These are phyloP conservation scores for Lindbergichthys nudifrons DNA, from an alignment of 2,797 vertebrate genomes.

Conservation along the genomic window DNA sequence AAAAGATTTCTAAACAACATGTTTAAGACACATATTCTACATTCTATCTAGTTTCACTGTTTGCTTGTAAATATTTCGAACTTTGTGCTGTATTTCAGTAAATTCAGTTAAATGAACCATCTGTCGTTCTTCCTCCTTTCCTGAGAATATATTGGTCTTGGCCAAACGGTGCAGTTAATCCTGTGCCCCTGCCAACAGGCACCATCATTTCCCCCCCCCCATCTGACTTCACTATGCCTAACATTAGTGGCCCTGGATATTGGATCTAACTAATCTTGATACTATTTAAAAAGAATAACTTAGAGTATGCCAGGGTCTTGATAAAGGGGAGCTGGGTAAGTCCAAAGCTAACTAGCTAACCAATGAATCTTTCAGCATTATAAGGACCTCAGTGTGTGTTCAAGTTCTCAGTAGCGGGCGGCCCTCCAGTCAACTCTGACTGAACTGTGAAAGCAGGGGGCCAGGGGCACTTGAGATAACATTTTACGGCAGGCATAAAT, in stretches of 20 bases:
- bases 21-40: no score
- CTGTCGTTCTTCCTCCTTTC: not conserved
- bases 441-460: conserved; percentile 30
- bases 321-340: conserved; percentile 7
- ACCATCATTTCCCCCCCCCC: conserved; percentile 6
- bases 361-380: conserved; percentile 1
- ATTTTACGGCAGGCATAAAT: conserved; percentile 66
- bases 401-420: not conserved
- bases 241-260: not conserved
- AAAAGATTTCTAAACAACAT: not conserved
- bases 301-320: not conserved
- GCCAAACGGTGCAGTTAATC: conserved; percentile 11
- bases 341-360: not conserved
- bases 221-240: not conserved
- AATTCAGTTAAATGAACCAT: not conserved
- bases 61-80: not conserved
- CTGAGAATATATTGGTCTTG: conserved; percentile 19
- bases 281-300: not conserved
- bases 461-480: conserved; percentile 54
- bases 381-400: conserved; percentile 14
- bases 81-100: not conserved
- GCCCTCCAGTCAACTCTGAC: conserved; percentile 31
- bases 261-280: not conserved
- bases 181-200: conserved; percentile 11
- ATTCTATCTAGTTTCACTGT: not conserved